Evolutionary conservation across 2,888 invertebrate species (phyloP), one percentile per base, ranked within the genome.

Genomic region (Orchesellides sinensis): DNA sequence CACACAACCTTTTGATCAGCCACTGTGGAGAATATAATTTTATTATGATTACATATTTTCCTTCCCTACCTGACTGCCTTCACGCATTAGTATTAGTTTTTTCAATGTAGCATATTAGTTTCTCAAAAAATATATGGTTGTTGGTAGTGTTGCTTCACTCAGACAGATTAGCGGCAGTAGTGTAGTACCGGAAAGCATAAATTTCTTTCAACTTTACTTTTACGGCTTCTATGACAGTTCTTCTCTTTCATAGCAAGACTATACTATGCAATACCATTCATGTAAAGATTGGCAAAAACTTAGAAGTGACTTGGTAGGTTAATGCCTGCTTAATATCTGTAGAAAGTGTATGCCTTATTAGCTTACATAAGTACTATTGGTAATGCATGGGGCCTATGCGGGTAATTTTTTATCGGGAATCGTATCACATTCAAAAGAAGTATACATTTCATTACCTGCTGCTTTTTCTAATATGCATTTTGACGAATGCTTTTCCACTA

Each of bases 161-260:
- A 19, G 49, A 4, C 49, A 77, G 59, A 77, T 69, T 77, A 77
- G 77, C 69, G 69, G 77, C 77, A 61, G 59, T 77, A 68, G n/a
- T n/a, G n/a, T n/a, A n/a, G 35, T 23, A 77, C 77, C 77, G 77
- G 77, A 77, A 77, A 77, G 17, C 69, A 77, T 77, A 77, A 77
- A 77, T 77, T 77, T 77, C 77, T 59, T 77, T 69, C 59, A 59
- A 68, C 59, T 77, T 75, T 66, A 56, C 66, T 75, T 73, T 77
- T 75, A 75, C 29, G 23, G 49, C 40, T 32, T 59, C 23, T 68
- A 61, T 35, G 77, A 77, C 68, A 77, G 61, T 6, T n/a, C 27
- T 61, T 35, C 54, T 19, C 54, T 54, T 54, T 54, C 8, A 17
- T 17, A n/a, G 4, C 12, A 8, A 8, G 12, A 35, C 35, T 35